These are phyloP conservation scores for Lethocerus indicus DNA, from an alignment of 1,140 invertebrate species.

Conservation along the genomic window DNA sequence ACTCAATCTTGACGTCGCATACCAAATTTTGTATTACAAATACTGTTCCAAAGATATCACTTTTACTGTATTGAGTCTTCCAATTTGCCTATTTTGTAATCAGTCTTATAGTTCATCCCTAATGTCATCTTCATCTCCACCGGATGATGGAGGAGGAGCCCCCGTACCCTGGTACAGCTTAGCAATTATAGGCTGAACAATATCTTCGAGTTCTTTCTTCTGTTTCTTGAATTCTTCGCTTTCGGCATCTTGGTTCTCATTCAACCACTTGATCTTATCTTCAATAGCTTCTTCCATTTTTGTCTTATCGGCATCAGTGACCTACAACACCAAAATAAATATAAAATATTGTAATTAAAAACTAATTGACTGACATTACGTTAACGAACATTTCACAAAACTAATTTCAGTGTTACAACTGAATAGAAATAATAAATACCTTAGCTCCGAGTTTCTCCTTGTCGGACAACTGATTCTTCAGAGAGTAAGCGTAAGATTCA, in stretches of 20 bases:
- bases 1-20: too few species aligned
- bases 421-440: slow-evolving; percentile 25
- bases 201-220: slow-evolving; percentile 91
- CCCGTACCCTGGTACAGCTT: slow-evolving; percentile 86
- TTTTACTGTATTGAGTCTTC: too few species aligned
- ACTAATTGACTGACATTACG: not conserved
- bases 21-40: too few species aligned
- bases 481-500: slow-evolving; percentile 93
- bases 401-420: not conserved
- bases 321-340: slow-evolving; percentile 18
- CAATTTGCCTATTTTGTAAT: too few species aligned
- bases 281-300: slow-evolving; percentile 94
- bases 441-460: slow-evolving; percentile 97
- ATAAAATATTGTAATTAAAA: not conserved
- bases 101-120: slow-evolving; percentile 69
- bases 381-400: not conserved
- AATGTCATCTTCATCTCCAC: slow-evolving; percentile 48
- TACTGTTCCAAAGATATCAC: too few species aligned
- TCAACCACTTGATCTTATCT: slow-evolving; percentile 95
- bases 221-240: slow-evolving; percentile 88
- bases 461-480: slow-evolving; percentile 94
- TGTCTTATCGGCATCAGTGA: slow-evolving; percentile 78
- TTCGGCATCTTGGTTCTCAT: slow-evolving; percentile 88
- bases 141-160: slow-evolving; percentile 50
- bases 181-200: slow-evolving; percentile 93